A percentile compares a stretch with the other conserved stretches of the same genome.
Conservation (phyloP, 2,888 invertebrate genomes). For the Rhamnusium bicolor region DNA sequence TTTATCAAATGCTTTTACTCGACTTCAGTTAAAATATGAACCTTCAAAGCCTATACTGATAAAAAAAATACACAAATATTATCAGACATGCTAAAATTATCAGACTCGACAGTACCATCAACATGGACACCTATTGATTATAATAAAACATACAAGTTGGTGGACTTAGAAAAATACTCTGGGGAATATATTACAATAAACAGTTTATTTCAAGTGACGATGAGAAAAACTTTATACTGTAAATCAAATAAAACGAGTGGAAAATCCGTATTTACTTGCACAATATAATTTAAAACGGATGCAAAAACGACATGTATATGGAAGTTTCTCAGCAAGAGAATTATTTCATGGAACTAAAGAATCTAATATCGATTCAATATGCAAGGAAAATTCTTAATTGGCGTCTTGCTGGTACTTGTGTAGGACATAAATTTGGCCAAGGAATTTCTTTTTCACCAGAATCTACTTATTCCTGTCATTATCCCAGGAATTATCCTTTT, state of each 20-base stretch:
- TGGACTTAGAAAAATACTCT: background rate
- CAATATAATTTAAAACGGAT: conserved; percentile 22
- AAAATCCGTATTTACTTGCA: conserved; percentile 16
- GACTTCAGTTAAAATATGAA: background rate
- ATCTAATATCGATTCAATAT: conserved; percentile 28
- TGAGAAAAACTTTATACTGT: conserved; percentile 13
- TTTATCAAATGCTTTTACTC: background rate
- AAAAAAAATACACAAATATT: conserved; percentile 13
- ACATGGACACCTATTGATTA: background rate
- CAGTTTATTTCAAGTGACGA: background rate
- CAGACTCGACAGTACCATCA: background rate
- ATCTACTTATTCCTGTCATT: conserved; percentile 23
- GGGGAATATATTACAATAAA: background rate
- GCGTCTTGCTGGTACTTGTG: conserved; percentile 24
- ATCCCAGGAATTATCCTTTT: conserved; percentile 3
- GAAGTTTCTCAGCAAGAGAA: background rate
- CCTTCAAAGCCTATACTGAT: background rate
- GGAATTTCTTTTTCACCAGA: conserved; percentile 36
- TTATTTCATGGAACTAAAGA: conserved; percentile 37
- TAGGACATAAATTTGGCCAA: conserved; percentile 31
- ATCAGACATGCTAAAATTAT: background rate
- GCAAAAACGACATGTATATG: conserved; percentile 21
- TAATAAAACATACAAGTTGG: background rate
- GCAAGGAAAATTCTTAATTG: conserved; percentile 35
- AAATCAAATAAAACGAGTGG: conserved; percentile 4